Percentiles rank a stretch among this genome's conserved stretches.
phyloP scores from a whole-genome alignment of 2,888 invertebrate genomes.

The Lasioglossum figueresi region DNA sequence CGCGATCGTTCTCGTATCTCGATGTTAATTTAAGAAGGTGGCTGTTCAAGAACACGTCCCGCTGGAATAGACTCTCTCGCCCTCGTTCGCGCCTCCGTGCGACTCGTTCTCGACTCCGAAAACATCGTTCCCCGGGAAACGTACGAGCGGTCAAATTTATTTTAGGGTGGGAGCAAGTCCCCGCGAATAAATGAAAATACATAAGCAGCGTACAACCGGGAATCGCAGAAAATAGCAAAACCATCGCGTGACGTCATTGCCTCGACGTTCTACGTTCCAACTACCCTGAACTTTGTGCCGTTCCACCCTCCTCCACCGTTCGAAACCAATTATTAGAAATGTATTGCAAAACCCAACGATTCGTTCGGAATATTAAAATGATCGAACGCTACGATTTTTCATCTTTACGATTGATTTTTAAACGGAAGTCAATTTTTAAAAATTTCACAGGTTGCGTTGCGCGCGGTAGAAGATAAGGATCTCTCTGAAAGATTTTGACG shows the following conservation, averaged over 20 bases:
- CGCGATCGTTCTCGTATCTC: constrained; percentile 44
- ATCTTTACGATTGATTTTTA: too few relatives aligned
- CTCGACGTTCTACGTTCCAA: too few relatives aligned
- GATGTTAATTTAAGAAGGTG: constrained; percentile 51
- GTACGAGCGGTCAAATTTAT: constrained; percentile 30
- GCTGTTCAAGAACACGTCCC: constrained; percentile 28
- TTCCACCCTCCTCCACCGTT: not conserved
- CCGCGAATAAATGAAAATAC: constrained; percentile 7
- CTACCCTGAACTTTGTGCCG: not conserved
- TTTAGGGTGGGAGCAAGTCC: not conserved
- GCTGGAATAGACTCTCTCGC: constrained; percentile 8
- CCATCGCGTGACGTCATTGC: not conserved
- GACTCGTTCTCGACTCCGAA: constrained; percentile 19
- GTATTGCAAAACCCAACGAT: too few relatives aligned
- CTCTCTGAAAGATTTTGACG: not conserved
- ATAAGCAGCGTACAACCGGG: not conserved
- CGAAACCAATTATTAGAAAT: too few relatives aligned
- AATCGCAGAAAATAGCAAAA: constrained; percentile 7
- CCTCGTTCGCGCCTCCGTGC: constrained; percentile 6
- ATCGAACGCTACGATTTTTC: too few relatives aligned
- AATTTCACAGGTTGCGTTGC: not conserved
- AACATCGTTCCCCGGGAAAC: constrained; percentile 22
- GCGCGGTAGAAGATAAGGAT: not conserved
- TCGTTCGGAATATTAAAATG: too few relatives aligned
- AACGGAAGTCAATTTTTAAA: not conserved